These are phyloP conservation scores for Cenopis cana DNA, from an alignment of 2,888 invertebrate genomes.

Conservation along the genomic window DNA sequence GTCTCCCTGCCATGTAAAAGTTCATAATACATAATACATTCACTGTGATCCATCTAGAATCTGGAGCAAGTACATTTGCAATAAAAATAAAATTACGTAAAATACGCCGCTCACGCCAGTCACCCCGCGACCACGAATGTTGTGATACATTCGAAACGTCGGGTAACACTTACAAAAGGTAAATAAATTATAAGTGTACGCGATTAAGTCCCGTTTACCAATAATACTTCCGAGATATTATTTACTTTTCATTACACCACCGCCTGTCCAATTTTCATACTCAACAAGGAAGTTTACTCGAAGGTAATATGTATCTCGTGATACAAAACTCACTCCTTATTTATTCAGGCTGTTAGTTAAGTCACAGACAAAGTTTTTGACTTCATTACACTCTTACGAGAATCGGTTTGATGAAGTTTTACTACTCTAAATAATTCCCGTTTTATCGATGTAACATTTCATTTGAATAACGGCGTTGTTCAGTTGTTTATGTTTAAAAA, in stretches of 20 bases:
- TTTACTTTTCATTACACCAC: not conserved
- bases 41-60: too few relatives aligned
- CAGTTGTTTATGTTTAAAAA: constrained; percentile 14
- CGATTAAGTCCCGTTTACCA: too few relatives aligned
- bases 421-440: constrained; percentile 24
- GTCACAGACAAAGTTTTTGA: constrained; percentile 28
- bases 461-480: constrained; percentile 27
- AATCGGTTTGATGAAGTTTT: constrained; percentile 39
- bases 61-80: too few relatives aligned
- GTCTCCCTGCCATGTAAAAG: too few relatives aligned
- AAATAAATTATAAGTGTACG: too few relatives aligned
- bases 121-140: too few relatives aligned
- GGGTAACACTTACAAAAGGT: too few relatives aligned
- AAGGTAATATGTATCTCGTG: constrained; percentile 32
- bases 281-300: constrained; percentile 6
- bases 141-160: too few relatives aligned
- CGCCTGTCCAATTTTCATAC: not conserved
- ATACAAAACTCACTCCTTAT: constrained; percentile 32
- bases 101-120: too few relatives aligned
- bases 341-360: constrained; percentile 32
- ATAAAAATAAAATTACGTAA: too few relatives aligned
- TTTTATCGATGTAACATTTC: constrained; percentile 28
- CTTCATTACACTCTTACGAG: constrained; percentile 37
- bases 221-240: too few relatives aligned
- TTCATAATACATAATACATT: too few relatives aligned